phyloP scores from a whole-genome alignment of 2,113 vertebrate genomes.

The Azemiops feae region DNA sequence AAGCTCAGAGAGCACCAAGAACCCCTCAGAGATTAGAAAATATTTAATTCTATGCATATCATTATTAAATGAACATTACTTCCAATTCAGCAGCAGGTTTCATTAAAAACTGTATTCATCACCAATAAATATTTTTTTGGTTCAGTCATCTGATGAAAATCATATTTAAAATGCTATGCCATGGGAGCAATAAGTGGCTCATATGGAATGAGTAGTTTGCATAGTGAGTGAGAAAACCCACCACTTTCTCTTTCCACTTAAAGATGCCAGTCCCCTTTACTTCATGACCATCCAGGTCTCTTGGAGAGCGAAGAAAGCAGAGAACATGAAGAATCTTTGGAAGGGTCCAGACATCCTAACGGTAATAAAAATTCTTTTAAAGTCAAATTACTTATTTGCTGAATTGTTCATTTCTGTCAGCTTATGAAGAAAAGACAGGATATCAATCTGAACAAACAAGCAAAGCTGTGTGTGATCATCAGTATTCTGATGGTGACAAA shows the following conservation, averaged over 20 bases:
- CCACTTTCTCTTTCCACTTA: constrained; percentile 38
- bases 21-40: background rate
- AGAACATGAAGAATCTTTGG: constrained; percentile 83
- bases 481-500: background rate
- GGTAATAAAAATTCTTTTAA: constrained; percentile 14
- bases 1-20: background rate
- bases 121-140: background rate
- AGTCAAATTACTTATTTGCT: background rate
- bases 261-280: constrained; percentile 89
- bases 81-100: background rate
- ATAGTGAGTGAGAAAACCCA: background rate
- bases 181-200: background rate
- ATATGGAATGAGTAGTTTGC: background rate
- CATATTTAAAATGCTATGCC: constrained; percentile 13
- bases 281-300: constrained; percentile 80
- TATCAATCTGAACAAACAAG: background rate
- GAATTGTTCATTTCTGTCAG: background rate
- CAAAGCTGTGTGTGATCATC: background rate
- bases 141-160: background rate
- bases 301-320: constrained; percentile 80
- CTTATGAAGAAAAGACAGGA: background rate
- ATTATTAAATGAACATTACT: background rate
- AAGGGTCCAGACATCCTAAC: constrained; percentile 85
- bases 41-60: background rate
- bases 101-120: background rate